These are phyloP conservation scores for Drosophila picticornis DNA, from an alignment of 2,888 invertebrate genomes.

Conservation along the genomic window DNA sequence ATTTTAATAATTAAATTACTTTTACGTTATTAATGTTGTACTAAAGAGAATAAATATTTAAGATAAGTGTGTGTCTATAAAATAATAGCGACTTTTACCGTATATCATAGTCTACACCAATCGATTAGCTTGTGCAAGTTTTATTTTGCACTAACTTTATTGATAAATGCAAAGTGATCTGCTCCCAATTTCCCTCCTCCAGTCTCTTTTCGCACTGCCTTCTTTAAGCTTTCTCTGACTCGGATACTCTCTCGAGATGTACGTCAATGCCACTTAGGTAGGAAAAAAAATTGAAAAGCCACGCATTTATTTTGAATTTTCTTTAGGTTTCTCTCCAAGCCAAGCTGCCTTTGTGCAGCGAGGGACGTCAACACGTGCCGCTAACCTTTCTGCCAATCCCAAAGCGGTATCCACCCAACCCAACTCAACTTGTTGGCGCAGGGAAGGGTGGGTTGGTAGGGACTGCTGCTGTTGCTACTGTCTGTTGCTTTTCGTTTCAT, in stretches of 20 bases:
- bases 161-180: conserved; percentile 27
- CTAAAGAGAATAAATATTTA: not conserved
- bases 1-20: not conserved
- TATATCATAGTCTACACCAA: not conserved
- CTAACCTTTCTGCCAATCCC: conserved; percentile 51
- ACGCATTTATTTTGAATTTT: conserved; percentile 50
- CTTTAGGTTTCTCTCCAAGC: conserved; percentile 4
- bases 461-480: conserved; percentile 4
- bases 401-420: conserved; percentile 33
- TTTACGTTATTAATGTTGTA: not conserved
- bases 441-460: not conserved
- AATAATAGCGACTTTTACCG: not conserved
- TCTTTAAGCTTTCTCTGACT: conserved; percentile 10
- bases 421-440: conserved; percentile 39
- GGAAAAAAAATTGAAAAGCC: conserved; percentile 49
- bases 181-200: not conserved
- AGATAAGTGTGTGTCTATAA: not conserved
- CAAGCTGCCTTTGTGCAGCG: conserved; percentile 28
- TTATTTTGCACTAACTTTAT: conserved; percentile 57
- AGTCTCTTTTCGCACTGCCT: not conserved
- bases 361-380: conserved; percentile 57
- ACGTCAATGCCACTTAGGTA: conserved; percentile 62
- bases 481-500: conserved; percentile 12
- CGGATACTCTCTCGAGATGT: conserved; percentile 26
- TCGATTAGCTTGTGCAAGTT: not conserved